phyloP scores from a whole-genome alignment of 2,888 invertebrate species.

The Drosophila greeni region DNA sequence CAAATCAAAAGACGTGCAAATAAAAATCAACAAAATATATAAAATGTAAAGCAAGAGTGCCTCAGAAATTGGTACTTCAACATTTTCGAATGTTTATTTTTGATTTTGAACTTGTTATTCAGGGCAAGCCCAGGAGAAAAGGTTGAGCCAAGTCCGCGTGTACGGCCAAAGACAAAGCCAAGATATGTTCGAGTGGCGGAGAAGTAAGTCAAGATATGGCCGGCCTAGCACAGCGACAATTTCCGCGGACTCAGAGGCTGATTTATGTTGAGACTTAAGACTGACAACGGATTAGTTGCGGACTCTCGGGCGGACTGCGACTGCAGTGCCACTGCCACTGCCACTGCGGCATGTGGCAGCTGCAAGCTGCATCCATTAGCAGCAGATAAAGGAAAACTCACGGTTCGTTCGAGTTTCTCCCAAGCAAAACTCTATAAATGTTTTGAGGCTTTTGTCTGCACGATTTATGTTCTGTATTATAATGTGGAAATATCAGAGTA shows the following conservation, averaged over 20 bases:
- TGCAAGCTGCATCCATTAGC: slow-evolving; percentile 73
- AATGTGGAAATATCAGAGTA: slow-evolving; percentile 7
- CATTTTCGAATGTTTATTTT: slow-evolving; percentile 56
- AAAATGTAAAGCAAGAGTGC: slow-evolving; percentile 18
- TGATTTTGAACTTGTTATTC: slow-evolving; percentile 57
- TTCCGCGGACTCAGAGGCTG: slow-evolving; percentile 49
- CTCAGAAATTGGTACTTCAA: slow-evolving; percentile 65
- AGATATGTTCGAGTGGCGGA: slow-evolving; percentile 26
- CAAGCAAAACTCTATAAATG: slow-evolving; percentile 32
- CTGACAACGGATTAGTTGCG: slow-evolving; percentile 72
- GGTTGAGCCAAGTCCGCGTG: slow-evolving; percentile 4
- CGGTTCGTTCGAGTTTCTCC: slow-evolving; percentile 20
- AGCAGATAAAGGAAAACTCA: slow-evolving; percentile 62
- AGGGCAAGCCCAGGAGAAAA: slow-evolving; percentile 16
- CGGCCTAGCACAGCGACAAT: slow-evolving; percentile 40
- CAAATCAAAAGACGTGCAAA: slow-evolving; percentile 25
- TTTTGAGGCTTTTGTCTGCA: slow-evolving; percentile 28
- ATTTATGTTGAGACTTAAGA: slow-evolving; percentile 67
- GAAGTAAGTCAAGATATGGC: slow-evolving; percentile 36
- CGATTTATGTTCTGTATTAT: slow-evolving; percentile 28
- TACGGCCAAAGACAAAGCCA: slow-evolving; percentile 15
- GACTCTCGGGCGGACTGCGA: slow-evolving; percentile 43
- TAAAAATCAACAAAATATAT: slow-evolving; percentile 3
- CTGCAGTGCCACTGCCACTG: slow-evolving; percentile 25
- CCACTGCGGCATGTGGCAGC: slow-evolving; percentile 45